phyloP scores from a whole-genome alignment of 2,888 invertebrate species.

The Aromia moschata region DNA sequence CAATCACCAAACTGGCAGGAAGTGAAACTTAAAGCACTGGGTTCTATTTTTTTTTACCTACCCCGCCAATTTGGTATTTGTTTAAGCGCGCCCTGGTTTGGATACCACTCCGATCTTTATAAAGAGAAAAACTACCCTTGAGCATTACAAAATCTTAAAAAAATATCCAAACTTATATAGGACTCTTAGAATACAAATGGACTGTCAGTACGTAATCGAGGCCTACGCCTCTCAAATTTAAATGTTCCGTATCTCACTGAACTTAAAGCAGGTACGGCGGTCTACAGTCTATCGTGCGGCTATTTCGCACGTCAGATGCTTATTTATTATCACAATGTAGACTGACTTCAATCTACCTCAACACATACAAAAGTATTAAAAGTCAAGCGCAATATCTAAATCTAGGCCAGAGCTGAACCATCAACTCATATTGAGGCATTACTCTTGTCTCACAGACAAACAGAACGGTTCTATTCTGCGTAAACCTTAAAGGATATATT shows the following conservation, averaged over 20 bases:
- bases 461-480: not conserved
- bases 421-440: slow-evolving; percentile 36
- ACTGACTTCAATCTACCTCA: slow-evolving; percentile 54
- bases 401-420: slow-evolving; percentile 54
- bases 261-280: slow-evolving; percentile 58
- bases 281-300: slow-evolving; percentile 58
- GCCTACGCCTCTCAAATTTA: slow-evolving; percentile 38
- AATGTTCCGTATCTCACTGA: slow-evolving; percentile 57
- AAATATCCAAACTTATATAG: slow-evolving; percentile 61
- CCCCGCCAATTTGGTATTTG: slow-evolving; percentile 47
- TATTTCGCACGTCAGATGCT: slow-evolving; percentile 56
- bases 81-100: slow-evolving; percentile 47
- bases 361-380: slow-evolving; percentile 62
- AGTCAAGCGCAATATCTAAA: slow-evolving; percentile 57
- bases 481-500: not conserved
- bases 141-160: slow-evolving; percentile 62
- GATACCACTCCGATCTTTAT: slow-evolving; percentile 43
- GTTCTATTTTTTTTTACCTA: slow-evolving; percentile 28
- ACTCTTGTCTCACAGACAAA: not conserved
- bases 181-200: slow-evolving; percentile 59
- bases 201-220: slow-evolving; percentile 56
- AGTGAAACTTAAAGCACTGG: slow-evolving; percentile 38
- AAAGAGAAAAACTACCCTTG: slow-evolving; percentile 53
- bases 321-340: slow-evolving; percentile 57
- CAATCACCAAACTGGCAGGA: slow-evolving; percentile 47